Percentiles rank a stretch among this genome's conserved stretches.
Conservation (phyloP, 2,888 invertebrate genomes). For the Meloe dianella region DNA sequence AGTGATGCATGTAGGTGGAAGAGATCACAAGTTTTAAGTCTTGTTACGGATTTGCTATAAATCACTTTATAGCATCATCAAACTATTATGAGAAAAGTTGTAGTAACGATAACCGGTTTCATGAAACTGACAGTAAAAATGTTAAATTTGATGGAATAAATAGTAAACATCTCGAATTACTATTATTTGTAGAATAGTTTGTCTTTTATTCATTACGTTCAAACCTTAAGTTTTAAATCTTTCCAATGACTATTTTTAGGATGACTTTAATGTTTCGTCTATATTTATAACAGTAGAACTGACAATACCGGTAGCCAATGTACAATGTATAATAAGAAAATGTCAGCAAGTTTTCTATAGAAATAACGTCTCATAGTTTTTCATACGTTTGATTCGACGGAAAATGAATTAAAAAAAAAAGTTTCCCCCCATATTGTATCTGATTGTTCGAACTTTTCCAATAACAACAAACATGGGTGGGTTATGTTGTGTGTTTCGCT, state of each 20-base stretch:
- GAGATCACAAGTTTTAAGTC: slow-evolving; percentile 17
- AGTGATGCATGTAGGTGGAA: background rate
- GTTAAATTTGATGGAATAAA: slow-evolving; percentile 18
- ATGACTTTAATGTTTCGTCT: slow-evolving; percentile 11
- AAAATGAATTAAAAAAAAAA: background rate
- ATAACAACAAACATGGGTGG: background rate
- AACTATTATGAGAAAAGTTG: slow-evolving; percentile 11
- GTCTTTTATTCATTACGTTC: slow-evolving; percentile 27
- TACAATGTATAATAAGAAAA: background rate
- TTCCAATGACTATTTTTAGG: slow-evolving; percentile 11
- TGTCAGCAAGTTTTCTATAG: background rate
- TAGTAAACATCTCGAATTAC: slow-evolving; percentile 22
- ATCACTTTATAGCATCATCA: slow-evolving; percentile 14
- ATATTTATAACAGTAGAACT: slow-evolving; percentile 3
- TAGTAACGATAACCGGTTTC: slow-evolving; percentile 19
- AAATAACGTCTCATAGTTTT: background rate
- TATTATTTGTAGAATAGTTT: slow-evolving; percentile 18
- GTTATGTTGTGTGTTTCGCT: background rate
- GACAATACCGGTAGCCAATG: slow-evolving; percentile 6
- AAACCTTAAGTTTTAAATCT: background rate
- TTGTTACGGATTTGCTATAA: slow-evolving; percentile 16
- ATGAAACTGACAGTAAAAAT: slow-evolving; percentile 13
- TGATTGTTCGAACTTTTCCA: slow-evolving; percentile 4
- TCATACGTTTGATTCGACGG: background rate
- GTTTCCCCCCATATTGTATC: background rate